A percentile compares a stretch with the other conserved stretches of the same genome.
Evolutionary conservation across 1,140 invertebrate species (phyloP).

Genomic region (Phthorimaea operculella): DNA sequence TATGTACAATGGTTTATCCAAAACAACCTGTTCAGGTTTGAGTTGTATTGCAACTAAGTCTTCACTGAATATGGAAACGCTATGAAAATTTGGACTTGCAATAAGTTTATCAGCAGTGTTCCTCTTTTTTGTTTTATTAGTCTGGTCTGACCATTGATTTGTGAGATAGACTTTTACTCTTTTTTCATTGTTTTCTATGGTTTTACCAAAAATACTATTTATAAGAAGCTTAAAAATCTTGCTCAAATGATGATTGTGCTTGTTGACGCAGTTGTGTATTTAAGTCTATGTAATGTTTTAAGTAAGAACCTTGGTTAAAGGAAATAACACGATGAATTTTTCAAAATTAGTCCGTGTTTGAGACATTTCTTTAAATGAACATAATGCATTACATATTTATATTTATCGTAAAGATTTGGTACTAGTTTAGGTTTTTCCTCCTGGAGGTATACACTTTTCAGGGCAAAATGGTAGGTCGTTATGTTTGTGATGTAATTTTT

Average conservation of each 20-base stretch:
- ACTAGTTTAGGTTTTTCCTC: slow-evolving; percentile 27
- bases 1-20: too few species aligned
- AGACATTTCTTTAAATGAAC: slow-evolving; percentile 39
- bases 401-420: slow-evolving; percentile 22
- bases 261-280: slow-evolving; percentile 31
- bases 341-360: slow-evolving; percentile 39
- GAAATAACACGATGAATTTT: slow-evolving; percentile 44
- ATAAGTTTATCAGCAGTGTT: slow-evolving; percentile 22
- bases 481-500: slow-evolving; percentile 49
- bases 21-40: too few species aligned
- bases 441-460: slow-evolving; percentile 18
- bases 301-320: slow-evolving; percentile 48
- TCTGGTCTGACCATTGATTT: not conserved
- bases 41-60: slow-evolving; percentile 9
- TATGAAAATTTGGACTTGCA: too few species aligned
- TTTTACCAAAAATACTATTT: slow-evolving; percentile 61
- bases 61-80: slow-evolving; percentile 1
- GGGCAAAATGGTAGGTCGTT: slow-evolving; percentile 51
- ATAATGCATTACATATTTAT: slow-evolving; percentile 59
- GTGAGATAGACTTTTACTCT: not conserved
- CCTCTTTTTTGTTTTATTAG: slow-evolving; percentile 15
- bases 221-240: slow-evolving; percentile 63
- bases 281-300: too few species aligned
- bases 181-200: slow-evolving; percentile 48
- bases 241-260: slow-evolving; percentile 35